Conservation (phyloP, 2,888 invertebrate species). For the Amblyjoppa proteus region DNA sequence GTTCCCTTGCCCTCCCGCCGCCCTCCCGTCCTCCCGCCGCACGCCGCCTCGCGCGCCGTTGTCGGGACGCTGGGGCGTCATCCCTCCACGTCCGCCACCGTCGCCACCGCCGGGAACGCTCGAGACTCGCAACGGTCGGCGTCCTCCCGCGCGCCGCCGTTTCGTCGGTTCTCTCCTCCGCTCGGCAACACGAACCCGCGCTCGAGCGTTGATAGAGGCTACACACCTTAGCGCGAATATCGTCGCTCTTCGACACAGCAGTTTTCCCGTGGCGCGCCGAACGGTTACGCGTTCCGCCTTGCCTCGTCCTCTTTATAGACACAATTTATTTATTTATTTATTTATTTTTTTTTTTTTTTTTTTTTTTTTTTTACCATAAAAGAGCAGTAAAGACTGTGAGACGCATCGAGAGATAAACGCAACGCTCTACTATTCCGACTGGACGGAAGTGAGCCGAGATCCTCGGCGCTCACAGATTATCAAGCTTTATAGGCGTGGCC, state of each 20-base stretch:
- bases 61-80: constrained; percentile 60
- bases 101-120: constrained; percentile 76
- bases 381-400: background rate
- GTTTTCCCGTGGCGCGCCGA: constrained; percentile 53
- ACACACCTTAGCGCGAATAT: no score
- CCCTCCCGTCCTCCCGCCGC: constrained; percentile 83
- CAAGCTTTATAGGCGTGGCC: constrained; percentile 6
- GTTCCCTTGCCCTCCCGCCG: constrained; percentile 81
- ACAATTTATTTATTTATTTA: no score
- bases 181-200: constrained; percentile 3
- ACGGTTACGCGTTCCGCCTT: constrained; percentile 30
- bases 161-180: constrained; percentile 14
- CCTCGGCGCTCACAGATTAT: background rate
- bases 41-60: constrained; percentile 67
- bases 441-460: background rate
- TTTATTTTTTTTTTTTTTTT: no score
- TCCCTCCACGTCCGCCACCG: constrained; percentile 67
- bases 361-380: background rate
- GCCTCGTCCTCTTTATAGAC: constrained; percentile 38
- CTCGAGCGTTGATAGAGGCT: background rate
- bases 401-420: background rate
- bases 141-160: constrained; percentile 36
- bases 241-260: background rate
- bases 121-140: constrained; percentile 66
- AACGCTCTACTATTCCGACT: background rate